Evolutionary conservation across 23 tunicate species (phyloP).

Genomic region (Corella eumyota): DNA sequence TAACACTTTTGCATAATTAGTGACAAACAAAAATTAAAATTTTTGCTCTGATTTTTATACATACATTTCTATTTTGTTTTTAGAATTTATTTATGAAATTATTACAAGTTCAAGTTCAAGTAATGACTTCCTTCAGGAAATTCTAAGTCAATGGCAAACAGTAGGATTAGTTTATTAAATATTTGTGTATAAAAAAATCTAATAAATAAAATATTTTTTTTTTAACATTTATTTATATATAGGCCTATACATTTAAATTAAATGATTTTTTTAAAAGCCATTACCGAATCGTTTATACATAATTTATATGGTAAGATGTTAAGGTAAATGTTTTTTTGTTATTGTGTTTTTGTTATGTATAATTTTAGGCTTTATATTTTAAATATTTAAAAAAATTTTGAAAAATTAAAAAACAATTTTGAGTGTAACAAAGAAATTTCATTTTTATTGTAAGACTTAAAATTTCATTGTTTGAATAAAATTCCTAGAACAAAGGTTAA

Average conservation of each 20-base stretch:
- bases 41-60: neutral
- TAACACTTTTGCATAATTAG: neutral
- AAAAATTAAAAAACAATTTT: no score
- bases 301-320: no score
- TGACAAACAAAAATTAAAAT: neutral
- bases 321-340: no score
- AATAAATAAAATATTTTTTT: neutral
- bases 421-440: no score
- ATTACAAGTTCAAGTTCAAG: neutral
- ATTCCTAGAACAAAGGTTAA: no score
- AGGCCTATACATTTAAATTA: neutral
- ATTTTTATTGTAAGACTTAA: no score
- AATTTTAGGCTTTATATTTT: no score
- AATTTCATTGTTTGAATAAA: no score
- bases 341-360: no score
- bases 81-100: slow-evolving; percentile 17
- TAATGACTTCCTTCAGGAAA: slow-evolving; percentile 1
- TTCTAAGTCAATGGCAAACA: slow-evolving; percentile 18
- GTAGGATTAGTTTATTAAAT: slow-evolving; percentile 11
- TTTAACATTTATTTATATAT: neutral
- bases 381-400: no score
- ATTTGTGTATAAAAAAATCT: neutral
- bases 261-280: neutral
- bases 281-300: no score
- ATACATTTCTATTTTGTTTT: neutral